Conservation (phyloP, 2,888 invertebrate species). For the Sinodicranocentrus sp. region DNA sequence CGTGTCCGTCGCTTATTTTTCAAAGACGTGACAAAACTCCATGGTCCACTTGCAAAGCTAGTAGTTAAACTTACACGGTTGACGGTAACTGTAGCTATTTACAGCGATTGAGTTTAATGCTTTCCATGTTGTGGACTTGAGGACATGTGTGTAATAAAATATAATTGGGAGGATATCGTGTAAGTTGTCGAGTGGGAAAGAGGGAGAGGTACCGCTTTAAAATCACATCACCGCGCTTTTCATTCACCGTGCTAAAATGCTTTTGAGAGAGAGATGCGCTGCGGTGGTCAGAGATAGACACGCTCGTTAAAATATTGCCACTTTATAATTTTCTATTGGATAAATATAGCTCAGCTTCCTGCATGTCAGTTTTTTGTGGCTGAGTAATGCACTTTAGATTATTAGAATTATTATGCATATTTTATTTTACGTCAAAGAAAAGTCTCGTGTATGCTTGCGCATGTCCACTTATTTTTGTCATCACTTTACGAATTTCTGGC, state of each 20-base stretch:
- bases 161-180: conserved; percentile 44
- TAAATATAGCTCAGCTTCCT: conserved; percentile 48
- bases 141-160: conserved; percentile 37
- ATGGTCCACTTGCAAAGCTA: conserved; percentile 67
- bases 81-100: conserved; percentile 62
- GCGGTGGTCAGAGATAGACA: conserved; percentile 54
- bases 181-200: conserved; percentile 16
- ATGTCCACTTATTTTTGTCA: conserved; percentile 46
- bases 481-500: neutral
- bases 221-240: conserved; percentile 49
- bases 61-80: conserved; percentile 55
- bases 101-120: conserved; percentile 29
- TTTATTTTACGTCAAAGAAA: too few species aligned
- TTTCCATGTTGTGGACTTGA: conserved; percentile 15
- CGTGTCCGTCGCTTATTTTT: conserved; percentile 24
- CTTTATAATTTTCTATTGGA: conserved; percentile 62
- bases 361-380: conserved; percentile 14
- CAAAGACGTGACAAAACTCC: conserved; percentile 72
- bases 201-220: conserved; percentile 48
- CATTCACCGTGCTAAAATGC: conserved; percentile 23
- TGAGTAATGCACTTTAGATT: conserved; percentile 34
- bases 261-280: conserved; percentile 19
- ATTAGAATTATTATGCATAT: conserved; percentile 52
- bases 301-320: conserved; percentile 57
- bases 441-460: neutral